Conservation (phyloP, 2,888 invertebrate species). For the Venusia cambrica region DNA sequence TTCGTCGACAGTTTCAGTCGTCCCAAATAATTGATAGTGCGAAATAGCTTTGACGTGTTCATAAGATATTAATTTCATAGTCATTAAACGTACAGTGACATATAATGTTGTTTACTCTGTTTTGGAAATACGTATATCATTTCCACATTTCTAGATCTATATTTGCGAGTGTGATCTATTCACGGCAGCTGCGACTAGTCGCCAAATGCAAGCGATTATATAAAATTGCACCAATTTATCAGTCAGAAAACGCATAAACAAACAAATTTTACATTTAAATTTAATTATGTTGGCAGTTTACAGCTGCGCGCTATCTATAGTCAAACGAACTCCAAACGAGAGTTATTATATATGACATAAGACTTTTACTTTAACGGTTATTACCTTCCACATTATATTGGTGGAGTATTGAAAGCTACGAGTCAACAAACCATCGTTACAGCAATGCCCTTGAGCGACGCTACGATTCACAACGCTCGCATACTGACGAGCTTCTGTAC, state of each 20-base stretch:
- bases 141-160: too few relatives aligned
- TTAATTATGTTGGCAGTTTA: conserved; percentile 15
- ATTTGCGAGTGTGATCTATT: too few relatives aligned
- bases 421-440: too few relatives aligned
- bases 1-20: too few relatives aligned
- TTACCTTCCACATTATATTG: conserved; percentile 10
- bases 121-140: conserved; percentile 19
- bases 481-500: too few relatives aligned
- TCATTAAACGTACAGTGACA: conserved; percentile 3
- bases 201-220: conserved; percentile 20
- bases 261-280: conserved; percentile 18
- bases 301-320: conserved; percentile 16
- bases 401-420: too few relatives aligned
- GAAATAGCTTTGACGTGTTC: too few relatives aligned
- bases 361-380: conserved; percentile 8
- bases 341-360: conserved; percentile 9
- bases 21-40: too few relatives aligned
- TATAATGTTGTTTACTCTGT: conserved; percentile 23
- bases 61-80: too few relatives aligned
- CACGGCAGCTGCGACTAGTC: conserved; percentile 18
- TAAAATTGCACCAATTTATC: conserved; percentile 26
- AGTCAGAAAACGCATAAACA: conserved; percentile 6
- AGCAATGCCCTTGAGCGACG: too few relatives aligned
- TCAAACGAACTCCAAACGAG: conserved; percentile 12
- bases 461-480: too few relatives aligned